phyloP scores from a whole-genome alignment of 2,888 invertebrate genomes.

The Nomada goodeniana region DNA sequence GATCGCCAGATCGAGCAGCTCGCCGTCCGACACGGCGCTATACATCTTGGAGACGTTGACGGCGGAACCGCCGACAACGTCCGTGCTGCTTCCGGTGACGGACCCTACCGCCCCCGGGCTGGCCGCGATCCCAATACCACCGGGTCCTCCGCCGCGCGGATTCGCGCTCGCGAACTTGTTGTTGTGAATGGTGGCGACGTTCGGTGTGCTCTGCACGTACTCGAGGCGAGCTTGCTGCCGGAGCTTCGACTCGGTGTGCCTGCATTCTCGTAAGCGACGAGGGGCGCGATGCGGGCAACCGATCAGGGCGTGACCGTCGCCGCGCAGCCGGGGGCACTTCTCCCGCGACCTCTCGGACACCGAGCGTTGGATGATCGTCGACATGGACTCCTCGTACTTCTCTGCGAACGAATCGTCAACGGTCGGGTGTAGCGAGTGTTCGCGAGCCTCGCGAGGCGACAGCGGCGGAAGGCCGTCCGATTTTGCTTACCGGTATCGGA shows the following conservation, averaged over 20 bases:
- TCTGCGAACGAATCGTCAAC: slow-evolving; percentile 67
- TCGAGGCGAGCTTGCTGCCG: slow-evolving; percentile 82
- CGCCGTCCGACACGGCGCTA: slow-evolving; percentile 93
- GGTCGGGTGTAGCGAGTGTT: not conserved
- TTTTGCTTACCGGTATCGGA: slow-evolving; percentile 78
- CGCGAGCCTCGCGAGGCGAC: too few species aligned
- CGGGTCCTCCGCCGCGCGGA: slow-evolving; percentile 79
- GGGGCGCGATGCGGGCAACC: slow-evolving; percentile 69
- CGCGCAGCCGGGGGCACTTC: slow-evolving; percentile 77
- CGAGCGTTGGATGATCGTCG: slow-evolving; percentile 84
- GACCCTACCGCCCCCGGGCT: slow-evolving; percentile 74
- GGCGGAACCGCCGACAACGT: slow-evolving; percentile 76
- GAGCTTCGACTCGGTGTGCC: slow-evolving; percentile 80
- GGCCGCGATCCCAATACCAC: slow-evolving; percentile 83
- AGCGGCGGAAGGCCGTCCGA: not conserved
- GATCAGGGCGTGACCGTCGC: slow-evolving; percentile 56
- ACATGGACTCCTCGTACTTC: slow-evolving; percentile 79
- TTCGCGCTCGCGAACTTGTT: slow-evolving; percentile 86
- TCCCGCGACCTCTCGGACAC: slow-evolving; percentile 85
- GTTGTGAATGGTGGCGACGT: slow-evolving; percentile 86
- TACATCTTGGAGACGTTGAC: slow-evolving; percentile 86
- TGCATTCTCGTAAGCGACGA: slow-evolving; percentile 76
- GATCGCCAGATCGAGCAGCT: slow-evolving; percentile 93
- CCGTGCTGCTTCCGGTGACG: slow-evolving; percentile 66
- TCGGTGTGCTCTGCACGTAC: slow-evolving; percentile 88